Evolutionary conservation across 2,888 invertebrate genomes (phyloP).

Genomic region (Leptodirus hochenwartii): DNA sequence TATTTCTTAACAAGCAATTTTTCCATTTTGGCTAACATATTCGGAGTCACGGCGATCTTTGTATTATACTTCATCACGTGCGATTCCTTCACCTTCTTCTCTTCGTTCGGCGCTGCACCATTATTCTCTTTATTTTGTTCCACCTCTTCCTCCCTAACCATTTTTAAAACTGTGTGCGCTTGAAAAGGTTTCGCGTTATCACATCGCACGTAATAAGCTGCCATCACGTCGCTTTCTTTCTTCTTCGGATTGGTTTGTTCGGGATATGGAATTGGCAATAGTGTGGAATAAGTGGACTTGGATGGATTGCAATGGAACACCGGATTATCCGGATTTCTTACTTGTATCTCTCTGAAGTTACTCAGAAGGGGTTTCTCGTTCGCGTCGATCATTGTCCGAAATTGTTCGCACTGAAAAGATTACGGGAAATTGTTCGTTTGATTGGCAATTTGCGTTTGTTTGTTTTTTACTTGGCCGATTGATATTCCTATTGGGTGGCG

Average conservation of each 20-base stretch:
- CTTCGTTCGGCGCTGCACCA: too few species aligned
- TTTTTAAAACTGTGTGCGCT: too few species aligned
- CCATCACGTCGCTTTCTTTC: neutral
- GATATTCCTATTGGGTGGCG: constrained; percentile 37
- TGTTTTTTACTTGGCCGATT: constrained; percentile 32
- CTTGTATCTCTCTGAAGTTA: constrained; percentile 35
- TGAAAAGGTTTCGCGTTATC: too few species aligned
- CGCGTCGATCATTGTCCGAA: constrained; percentile 32
- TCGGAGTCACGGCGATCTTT: too few species aligned
- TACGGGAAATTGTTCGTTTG: neutral
- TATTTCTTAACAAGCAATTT: too few species aligned
- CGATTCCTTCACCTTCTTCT: too few species aligned
- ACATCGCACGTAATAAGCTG: too few species aligned
- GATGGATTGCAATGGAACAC: constrained; percentile 37
- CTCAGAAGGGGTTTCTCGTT: constrained; percentile 28
- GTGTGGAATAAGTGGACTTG: constrained; percentile 30
- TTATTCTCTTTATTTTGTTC: too few species aligned
- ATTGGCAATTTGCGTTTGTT: constrained; percentile 2
- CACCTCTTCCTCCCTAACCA: too few species aligned
- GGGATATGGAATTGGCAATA: constrained; percentile 21
- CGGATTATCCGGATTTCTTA: constrained; percentile 23
- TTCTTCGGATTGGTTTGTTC: constrained; percentile 1
- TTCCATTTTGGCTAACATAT: too few species aligned
- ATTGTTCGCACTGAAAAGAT: constrained; percentile 17
- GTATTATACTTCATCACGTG: too few species aligned